Evolutionary conservation across 2,888 invertebrate species (phyloP).

Genomic region (Megamerina dolium): DNA sequence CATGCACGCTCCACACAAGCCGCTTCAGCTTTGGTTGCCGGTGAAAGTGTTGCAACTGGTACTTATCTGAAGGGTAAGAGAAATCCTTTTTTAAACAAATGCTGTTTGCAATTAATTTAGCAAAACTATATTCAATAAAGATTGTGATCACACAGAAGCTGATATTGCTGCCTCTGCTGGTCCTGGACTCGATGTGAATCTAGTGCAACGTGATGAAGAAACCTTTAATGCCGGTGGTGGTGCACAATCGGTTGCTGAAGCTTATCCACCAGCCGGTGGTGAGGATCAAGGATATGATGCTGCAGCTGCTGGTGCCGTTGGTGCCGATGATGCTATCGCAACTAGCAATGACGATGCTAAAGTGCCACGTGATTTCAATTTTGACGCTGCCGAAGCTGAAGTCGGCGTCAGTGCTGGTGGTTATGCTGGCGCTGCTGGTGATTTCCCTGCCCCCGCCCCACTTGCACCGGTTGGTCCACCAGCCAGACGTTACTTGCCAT

Average conservation of each 20-base stretch:
- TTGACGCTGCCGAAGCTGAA: slow-evolving; percentile 30
- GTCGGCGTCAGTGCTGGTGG: slow-evolving; percentile 12
- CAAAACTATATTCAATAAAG: slow-evolving; percentile 24
- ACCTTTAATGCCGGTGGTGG: slow-evolving; percentile 35
- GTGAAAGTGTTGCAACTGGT: slow-evolving; percentile 44
- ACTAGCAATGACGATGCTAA: slow-evolving; percentile 36
- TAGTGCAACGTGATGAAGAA: slow-evolving; percentile 32
- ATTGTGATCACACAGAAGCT: slow-evolving; percentile 44
- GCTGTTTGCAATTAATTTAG: neutral
- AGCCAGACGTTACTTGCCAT: slow-evolving; percentile 40
- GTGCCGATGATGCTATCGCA: slow-evolving; percentile 18
- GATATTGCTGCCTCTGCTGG: slow-evolving; percentile 29
- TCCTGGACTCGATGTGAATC: slow-evolving; percentile 23
- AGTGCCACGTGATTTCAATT: slow-evolving; percentile 41
- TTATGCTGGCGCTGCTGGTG: slow-evolving; percentile 22
- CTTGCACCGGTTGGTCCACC: slow-evolving; percentile 35
- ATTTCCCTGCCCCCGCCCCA: slow-evolving; percentile 36
- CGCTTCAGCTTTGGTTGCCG: slow-evolving; percentile 46
- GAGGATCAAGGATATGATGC: slow-evolving; percentile 8
- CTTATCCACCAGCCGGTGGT: slow-evolving; percentile 44
- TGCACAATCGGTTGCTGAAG: slow-evolving; percentile 43
- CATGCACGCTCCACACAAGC: slow-evolving; percentile 42
- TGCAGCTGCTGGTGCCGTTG: slow-evolving; percentile 4
- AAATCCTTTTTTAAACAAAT: too few relatives aligned
- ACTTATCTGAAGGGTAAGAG: slow-evolving; percentile 46